A percentile compares a stretch with the other conserved stretches of the same genome.
These are phyloP conservation scores for Ianthella basta DNA, from an alignment of 37 sponge, comb jelly and placozoan species.

Conservation along the genomic window DNA sequence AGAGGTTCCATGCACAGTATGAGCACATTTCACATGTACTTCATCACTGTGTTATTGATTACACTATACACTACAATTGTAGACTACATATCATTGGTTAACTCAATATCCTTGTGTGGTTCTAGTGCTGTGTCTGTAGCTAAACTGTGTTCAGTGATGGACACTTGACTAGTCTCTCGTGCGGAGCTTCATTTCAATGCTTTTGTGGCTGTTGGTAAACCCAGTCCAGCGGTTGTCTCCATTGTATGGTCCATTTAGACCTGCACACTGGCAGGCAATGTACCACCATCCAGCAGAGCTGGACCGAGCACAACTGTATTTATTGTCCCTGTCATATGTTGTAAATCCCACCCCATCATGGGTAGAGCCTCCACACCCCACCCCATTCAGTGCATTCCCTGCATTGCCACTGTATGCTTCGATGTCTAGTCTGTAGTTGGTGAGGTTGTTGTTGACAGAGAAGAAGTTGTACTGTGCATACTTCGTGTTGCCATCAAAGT, in stretches of 20 bases:
- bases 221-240: background rate
- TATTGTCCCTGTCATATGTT: slow-evolving; percentile 32
- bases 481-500: slow-evolving; percentile 9
- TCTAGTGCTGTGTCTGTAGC: too few species aligned
- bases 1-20: too few species aligned
- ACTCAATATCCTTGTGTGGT: too few species aligned
- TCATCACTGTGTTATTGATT: too few species aligned
- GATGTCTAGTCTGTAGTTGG: slow-evolving; percentile 35
- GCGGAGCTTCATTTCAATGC: slow-evolving; percentile 25
- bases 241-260: slow-evolving; percentile 21
- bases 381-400: background rate
- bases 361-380: background rate
- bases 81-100: too few species aligned
- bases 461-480: slow-evolving; percentile 30
- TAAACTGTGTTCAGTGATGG: background rate
- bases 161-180: background rate
- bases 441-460: slow-evolving; percentile 17
- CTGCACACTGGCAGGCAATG: background rate
- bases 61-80: too few species aligned
- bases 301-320: slow-evolving; percentile 19
- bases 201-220: background rate
- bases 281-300: slow-evolving; percentile 32
- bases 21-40: too few species aligned
- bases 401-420: slow-evolving; percentile 37
- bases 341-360: slow-evolving; percentile 16